Conservation (phyloP, 1,140 invertebrate species). For the Drosophila tani region DNA sequence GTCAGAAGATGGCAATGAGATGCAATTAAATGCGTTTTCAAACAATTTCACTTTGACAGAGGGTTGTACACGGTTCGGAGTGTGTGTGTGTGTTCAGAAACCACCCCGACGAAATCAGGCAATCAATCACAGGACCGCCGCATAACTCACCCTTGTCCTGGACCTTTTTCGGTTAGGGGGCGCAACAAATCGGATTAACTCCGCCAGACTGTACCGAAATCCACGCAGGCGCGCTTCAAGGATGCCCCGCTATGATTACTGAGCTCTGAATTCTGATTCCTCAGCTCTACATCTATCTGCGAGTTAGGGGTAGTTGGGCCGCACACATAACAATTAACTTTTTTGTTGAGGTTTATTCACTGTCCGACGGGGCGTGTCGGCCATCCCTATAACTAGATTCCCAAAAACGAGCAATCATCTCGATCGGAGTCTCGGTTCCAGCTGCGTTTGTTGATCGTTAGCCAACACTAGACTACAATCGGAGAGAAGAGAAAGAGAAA, state of each 20-base stretch:
- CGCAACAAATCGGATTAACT: constrained; percentile 81
- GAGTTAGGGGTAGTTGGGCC: constrained; percentile 42
- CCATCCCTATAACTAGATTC: constrained; percentile 53
- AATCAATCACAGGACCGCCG: constrained; percentile 80
- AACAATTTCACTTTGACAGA: constrained; percentile 54
- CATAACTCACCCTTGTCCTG: constrained; percentile 69
- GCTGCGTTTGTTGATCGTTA: constrained; percentile 52
- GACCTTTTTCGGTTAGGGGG: constrained; percentile 40
- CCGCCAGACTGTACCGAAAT: constrained; percentile 70
- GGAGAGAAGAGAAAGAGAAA: neutral
- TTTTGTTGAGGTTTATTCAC: constrained; percentile 63
- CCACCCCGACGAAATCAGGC: constrained; percentile 64
- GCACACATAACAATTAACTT: constrained; percentile 73
- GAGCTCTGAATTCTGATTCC: constrained; percentile 24
- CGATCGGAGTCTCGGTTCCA: constrained; percentile 32
- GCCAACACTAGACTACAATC: constrained; percentile 55
- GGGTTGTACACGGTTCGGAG: neutral
- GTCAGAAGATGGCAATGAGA: constrained; percentile 47
- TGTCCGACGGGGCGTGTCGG: constrained; percentile 38
- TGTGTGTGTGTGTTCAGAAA: constrained; percentile 11
- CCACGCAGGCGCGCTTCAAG: constrained; percentile 66
- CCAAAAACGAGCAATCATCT: constrained; percentile 49
- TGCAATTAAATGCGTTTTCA: constrained; percentile 65
- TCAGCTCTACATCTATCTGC: constrained; percentile 19
- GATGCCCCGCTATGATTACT: constrained; percentile 24